phyloP scores from a whole-genome alignment of 1,140 invertebrate genomes.

The Caenorhabditis remanei region DNA sequence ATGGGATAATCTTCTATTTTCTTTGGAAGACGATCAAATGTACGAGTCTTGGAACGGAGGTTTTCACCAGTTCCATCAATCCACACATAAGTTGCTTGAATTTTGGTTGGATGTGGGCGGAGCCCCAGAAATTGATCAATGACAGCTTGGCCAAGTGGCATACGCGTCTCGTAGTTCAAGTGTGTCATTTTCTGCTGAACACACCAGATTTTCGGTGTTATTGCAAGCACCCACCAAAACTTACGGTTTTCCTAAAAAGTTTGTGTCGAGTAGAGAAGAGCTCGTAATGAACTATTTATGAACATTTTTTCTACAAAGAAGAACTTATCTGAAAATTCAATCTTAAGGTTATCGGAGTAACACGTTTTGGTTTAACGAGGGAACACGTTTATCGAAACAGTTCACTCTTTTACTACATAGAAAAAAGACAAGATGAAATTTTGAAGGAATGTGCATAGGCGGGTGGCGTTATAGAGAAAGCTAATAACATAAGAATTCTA shows the following conservation, averaged over 20 bases:
- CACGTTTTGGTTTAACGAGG: too few species aligned
- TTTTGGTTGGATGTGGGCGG: constrained; percentile 65
- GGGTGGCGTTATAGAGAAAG: too few species aligned
- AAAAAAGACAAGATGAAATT: too few species aligned
- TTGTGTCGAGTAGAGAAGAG: not conserved
- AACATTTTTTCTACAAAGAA: too few species aligned
- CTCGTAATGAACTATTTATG: constrained; percentile 18
- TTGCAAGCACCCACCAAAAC: not conserved
- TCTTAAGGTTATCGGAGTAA: too few species aligned
- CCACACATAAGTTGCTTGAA: constrained; percentile 90
- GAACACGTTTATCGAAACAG: too few species aligned
- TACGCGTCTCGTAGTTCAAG: constrained; percentile 59
- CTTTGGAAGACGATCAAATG: constrained; percentile 85
- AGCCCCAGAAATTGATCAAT: constrained; percentile 69
- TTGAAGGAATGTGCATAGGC: too few species aligned
- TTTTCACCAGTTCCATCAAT: constrained; percentile 92
- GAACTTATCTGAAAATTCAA: too few species aligned
- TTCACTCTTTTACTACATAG: too few species aligned
- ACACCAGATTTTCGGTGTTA: not conserved
- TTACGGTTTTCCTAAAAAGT: constrained; percentile 15
- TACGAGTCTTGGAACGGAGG: constrained; percentile 88
- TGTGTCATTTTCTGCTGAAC: constrained; percentile 45
- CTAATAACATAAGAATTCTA: not conserved
- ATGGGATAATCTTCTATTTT: constrained; percentile 84
- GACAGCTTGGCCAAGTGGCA: constrained; percentile 65